Evolutionary conservation across 2,797 vertebrate species (phyloP), one percentile per base, ranked within the genome.

Genomic region (Channallabes apus): DNA sequence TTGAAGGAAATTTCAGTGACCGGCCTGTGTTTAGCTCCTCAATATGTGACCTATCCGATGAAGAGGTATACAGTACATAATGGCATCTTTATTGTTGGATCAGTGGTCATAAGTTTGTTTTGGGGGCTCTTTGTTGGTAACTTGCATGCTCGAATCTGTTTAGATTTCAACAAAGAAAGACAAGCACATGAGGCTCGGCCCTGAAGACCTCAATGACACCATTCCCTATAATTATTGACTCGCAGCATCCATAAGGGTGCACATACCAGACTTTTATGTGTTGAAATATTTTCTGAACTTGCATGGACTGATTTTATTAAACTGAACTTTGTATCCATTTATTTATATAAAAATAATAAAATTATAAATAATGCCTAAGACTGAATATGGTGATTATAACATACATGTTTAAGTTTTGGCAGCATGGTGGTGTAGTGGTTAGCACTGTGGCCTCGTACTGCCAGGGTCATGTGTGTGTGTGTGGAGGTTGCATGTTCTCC

Each of bases 161-260:
- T 75, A 91, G 90, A 86, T 90, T 80, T 92, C 91, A n/a, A 92
- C 90, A 80, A 85, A 51, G 59, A 91, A 89, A 85, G 88, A 89
- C 71, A 59, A 83, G 15, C 91, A 92, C 7, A 83, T 82, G 87
- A 86, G 90, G 54, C 89, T 92, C 46, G 91, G 91, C 3, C 89
- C 90, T 14, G 90, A 88, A 58, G 86, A 92, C 73, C 89, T 89
- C 3, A 83, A 90, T 76, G 90, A 91, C 38, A 92, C 89, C 0
- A 14, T 92, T 56, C 51, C 85, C 20, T 87, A 79, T 80, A 85
- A 89, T 17, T 86, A 82, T 78, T 62, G 80, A 68, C 11, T 59
- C 1, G 58, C 58, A 18, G 17, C 7, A 9, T 58, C 7, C 1
- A n/a, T 35, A 2, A 64, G 32, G 68, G 58, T 46, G 14, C 46